Evolutionary conservation across 1,140 invertebrate genomes (phyloP).

Genomic region (Drosophila saltans): DNA sequence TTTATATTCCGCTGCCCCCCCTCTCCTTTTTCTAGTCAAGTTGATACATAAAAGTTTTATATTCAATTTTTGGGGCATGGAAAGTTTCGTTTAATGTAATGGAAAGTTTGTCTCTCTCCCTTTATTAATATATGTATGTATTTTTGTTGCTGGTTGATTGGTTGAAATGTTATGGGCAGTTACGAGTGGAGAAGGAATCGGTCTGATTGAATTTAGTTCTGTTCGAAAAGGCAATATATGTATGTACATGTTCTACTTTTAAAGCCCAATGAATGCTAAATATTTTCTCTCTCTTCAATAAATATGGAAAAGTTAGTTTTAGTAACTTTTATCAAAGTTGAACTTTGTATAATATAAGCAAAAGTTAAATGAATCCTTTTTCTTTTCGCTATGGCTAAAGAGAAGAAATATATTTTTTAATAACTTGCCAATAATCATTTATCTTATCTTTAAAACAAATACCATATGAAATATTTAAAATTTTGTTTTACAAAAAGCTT

Average conservation of each 20-base stretch:
- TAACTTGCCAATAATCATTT: too few relatives aligned
- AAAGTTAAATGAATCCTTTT: too few relatives aligned
- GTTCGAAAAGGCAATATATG: not conserved
- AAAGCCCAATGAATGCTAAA: not conserved
- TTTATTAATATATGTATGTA: not conserved
- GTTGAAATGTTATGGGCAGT: slow-evolving; percentile 8
- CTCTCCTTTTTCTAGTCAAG: slow-evolving; percentile 5
- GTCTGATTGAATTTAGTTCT: not conserved
- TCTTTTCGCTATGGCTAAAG: not conserved
- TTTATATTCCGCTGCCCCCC: not conserved
- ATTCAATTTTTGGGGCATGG: slow-evolving; percentile 36
- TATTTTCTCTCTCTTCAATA: not conserved
- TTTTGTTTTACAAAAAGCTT: too few relatives aligned
- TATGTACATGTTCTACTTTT: not conserved
- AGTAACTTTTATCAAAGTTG: too few relatives aligned
- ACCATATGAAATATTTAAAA: too few relatives aligned
- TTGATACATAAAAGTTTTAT: slow-evolving; percentile 52
- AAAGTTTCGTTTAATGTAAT: slow-evolving; percentile 46
- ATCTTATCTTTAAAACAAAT: too few relatives aligned
- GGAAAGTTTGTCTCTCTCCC: slow-evolving; percentile 22
- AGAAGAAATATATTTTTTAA: not conserved
- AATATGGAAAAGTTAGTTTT: not conserved
- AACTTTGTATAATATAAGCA: too few relatives aligned
- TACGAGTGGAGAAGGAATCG: slow-evolving; percentile 1
- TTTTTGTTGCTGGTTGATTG: slow-evolving; percentile 1